Evolutionary conservation across 2,888 invertebrate genomes (phyloP), one percentile per base, ranked within the genome.

Genomic region (Eucriotettix oculatus): DNA sequence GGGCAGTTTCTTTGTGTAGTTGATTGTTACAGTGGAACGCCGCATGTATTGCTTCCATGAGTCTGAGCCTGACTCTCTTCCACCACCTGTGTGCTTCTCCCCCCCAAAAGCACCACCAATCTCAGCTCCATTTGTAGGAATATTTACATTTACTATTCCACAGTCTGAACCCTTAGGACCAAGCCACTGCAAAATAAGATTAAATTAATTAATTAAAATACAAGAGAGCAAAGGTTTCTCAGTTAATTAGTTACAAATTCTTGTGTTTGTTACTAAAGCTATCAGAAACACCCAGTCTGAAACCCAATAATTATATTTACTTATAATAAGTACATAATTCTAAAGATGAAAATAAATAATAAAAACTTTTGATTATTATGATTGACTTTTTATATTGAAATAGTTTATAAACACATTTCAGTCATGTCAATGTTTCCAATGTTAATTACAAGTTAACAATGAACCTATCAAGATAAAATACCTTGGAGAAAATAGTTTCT

Each of bases 61-160:
- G 78, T 99, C 99, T 52, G 95, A 95, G 62, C 99, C 99, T 66
- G 96, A 95, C 77, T 99, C 99, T 42, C 99, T 83, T n/a, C 99
- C 99, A 59, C 98, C 97, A 48, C 99, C 93, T 0, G 92, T 92
- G 43, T 88, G 85, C 74, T 94, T 94, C 74, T 94, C 92, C 1
- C 94, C 92, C 62, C 98, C 98, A 76, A 99, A 99, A 1, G 98
- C 99, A 42, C 99, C 99, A 16, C 99, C 99, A 67, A 99, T 99
- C 76, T 99, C 99, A 14, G 98, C 99, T 62, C 99, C 99, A 72
- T 90, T 95, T 0, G 99, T 99, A 2, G 98, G 96, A 68, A 99
- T 97, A 76, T 99, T 99, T 10, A 99, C 87, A 73, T 96, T 97
- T 52, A 96, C 89, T 66, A 99, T 90, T 58, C 99, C 99, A 76